Evolutionary conservation across 2,113 vertebrate genomes (phyloP).

Genomic region (Rhipidura dahli): DNA sequence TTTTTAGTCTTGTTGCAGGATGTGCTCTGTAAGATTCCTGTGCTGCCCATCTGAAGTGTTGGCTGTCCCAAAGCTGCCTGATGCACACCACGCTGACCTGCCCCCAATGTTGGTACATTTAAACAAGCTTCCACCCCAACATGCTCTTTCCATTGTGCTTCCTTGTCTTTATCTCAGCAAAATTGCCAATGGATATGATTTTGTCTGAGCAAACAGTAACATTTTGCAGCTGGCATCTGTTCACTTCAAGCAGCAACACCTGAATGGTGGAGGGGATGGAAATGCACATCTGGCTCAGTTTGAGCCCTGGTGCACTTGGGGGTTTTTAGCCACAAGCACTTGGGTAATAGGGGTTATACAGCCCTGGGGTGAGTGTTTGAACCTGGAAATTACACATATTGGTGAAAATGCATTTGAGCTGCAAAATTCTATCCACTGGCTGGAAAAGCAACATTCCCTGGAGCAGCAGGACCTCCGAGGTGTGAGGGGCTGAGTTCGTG

Average conservation of each 20-base stretch:
- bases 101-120: not conserved
- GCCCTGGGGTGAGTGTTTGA: not conserved
- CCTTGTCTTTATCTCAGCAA: not conserved
- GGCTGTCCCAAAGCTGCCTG: not conserved
- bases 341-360: not conserved
- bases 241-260: not conserved
- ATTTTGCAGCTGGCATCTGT: not conserved
- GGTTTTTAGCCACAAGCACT: not conserved
- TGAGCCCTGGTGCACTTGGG: fast-evolving
- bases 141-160: not conserved
- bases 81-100: not conserved
- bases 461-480: fast-evolving
- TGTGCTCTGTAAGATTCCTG: not conserved
- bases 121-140: not conserved
- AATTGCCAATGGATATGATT: not conserved
- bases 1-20: not conserved
- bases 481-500: not conserved
- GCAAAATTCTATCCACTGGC: not conserved
- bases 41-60: not conserved
- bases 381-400: not conserved
- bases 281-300: not conserved
- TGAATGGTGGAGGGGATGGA: fast-evolving
- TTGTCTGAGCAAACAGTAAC: not conserved
- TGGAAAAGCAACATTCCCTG: not conserved
- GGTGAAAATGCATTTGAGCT: not conserved